Evolutionary conservation across 1,140 invertebrate species (phyloP).

Genomic region (Orius laevigatus): DNA sequence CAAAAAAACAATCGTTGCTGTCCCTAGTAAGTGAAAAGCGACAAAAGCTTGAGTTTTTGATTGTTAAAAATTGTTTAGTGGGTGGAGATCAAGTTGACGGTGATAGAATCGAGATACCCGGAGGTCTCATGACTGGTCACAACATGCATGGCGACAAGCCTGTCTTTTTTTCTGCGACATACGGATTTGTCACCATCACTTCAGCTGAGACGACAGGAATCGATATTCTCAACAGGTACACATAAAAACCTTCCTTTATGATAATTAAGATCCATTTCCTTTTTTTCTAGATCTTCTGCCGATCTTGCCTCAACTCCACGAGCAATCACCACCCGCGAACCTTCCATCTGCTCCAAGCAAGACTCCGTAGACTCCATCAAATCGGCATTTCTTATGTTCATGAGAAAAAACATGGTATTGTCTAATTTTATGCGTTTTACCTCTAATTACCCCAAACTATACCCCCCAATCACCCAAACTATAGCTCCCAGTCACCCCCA

Average conservation of each 20-base stretch:
- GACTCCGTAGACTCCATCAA: constrained; percentile 5
- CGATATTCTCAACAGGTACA: constrained; percentile 9
- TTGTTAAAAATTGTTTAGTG: background rate
- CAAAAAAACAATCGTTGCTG: constrained; percentile 7
- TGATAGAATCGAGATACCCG: constrained; percentile 8
- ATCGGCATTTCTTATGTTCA: constrained; percentile 10
- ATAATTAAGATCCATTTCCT: background rate
- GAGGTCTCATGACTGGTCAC: constrained; percentile 8
- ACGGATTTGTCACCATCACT: constrained; percentile 11
- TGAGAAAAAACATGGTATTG: constrained; percentile 10
- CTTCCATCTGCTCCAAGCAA: background rate
- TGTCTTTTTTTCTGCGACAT: constrained; percentile 12
- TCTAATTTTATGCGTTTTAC: background rate
- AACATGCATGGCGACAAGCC: constrained; percentile 4
- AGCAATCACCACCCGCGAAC: background rate
- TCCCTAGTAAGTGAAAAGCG: constrained; percentile 5
- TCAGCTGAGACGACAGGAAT: constrained; percentile 8
- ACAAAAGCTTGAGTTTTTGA: background rate
- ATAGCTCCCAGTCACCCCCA: no score
- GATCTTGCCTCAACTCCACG: background rate
- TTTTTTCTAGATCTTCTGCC: background rate
- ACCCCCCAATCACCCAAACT: no score
- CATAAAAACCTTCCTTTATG: background rate
- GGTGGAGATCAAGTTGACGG: constrained; percentile 8
- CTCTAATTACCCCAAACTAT: background rate